Evolutionary conservation across 2,888 invertebrate genomes (phyloP).

Genomic region (Synanthedon formicaeformis): DNA sequence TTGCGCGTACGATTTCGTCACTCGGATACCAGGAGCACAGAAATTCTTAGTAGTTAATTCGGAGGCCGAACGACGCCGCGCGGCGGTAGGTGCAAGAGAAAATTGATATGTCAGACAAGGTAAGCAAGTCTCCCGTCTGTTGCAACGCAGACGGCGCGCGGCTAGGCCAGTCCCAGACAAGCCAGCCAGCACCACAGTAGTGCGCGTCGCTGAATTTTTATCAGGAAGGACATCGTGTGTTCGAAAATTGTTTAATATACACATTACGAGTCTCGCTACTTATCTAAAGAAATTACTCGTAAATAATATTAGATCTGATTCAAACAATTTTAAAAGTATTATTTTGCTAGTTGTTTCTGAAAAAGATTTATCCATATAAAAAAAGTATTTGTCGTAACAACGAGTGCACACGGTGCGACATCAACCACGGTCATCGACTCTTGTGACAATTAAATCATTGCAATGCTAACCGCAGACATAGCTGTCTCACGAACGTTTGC

Average conservation of each 20-base stretch:
- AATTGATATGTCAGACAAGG: conserved; percentile 59
- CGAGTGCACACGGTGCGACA: neutral
- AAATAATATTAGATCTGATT: too few relatives aligned
- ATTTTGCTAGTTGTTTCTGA: too few relatives aligned
- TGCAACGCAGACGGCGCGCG: conserved; percentile 12
- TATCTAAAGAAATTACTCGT: too few relatives aligned
- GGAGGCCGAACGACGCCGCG: conserved; percentile 15
- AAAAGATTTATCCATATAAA: neutral
- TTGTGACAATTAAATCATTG: conserved; percentile 47
- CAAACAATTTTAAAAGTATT: too few relatives aligned
- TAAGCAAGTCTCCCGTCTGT: conserved; percentile 38
- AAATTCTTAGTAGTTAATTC: conserved; percentile 29
- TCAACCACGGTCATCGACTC: conserved; percentile 51
- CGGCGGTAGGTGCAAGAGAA: conserved; percentile 36
- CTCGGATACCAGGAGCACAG: conserved; percentile 59
- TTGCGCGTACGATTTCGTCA: conserved; percentile 63
- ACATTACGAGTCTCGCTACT: too few relatives aligned
- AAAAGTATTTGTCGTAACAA: neutral
- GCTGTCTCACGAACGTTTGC: neutral
- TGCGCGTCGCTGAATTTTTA: conserved; percentile 2
- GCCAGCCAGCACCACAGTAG: neutral
- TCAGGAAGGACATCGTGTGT: too few relatives aligned
- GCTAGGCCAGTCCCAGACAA: neutral
- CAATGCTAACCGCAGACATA: conserved; percentile 18
- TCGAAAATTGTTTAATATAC: too few relatives aligned